Conservation (phyloP, 1,140 invertebrate genomes). For the Diabrotica virgifera region DNA sequence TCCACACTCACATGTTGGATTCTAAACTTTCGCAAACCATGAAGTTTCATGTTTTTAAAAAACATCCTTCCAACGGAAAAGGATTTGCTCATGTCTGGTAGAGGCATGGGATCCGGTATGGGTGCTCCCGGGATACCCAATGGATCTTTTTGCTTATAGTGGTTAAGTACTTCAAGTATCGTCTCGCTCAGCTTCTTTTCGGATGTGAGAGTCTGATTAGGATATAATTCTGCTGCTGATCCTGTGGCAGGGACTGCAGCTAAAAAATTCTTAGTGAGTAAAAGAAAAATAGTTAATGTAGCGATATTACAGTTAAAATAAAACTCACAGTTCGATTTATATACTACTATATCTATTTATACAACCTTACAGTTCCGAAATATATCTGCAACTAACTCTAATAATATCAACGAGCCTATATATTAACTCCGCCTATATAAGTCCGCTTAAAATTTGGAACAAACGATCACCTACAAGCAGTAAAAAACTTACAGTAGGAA, state of each 20-base stretch:
- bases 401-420: too few species aligned
- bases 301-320: too few species aligned
- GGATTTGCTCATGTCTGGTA: conserved; percentile 72
- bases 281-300: too few species aligned
- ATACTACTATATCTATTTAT: too few species aligned
- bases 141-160: conserved; percentile 77
- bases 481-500: too few species aligned
- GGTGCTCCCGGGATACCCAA: conserved; percentile 72
- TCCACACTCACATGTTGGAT: conserved; percentile 66
- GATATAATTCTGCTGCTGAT: neutral
- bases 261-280: neutral
- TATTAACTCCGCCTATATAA: too few species aligned
- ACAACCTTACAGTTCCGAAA: too few species aligned
- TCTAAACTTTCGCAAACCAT: conserved; percentile 74
- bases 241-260: neutral
- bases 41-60: conserved; percentile 67
- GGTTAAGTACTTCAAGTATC: conserved; percentile 67
- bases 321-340: too few species aligned
- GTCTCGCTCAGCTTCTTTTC: conserved; percentile 68
- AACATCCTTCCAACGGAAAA: conserved; percentile 67
- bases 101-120: conserved; percentile 73
- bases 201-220: conserved; percentile 37
- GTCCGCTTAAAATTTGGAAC: too few species aligned
- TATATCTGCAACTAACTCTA: too few species aligned
- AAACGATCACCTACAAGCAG: too few species aligned